phyloP scores from a whole-genome alignment of 1,140 invertebrate species.

The Lutraria rhynchaena region DNA sequence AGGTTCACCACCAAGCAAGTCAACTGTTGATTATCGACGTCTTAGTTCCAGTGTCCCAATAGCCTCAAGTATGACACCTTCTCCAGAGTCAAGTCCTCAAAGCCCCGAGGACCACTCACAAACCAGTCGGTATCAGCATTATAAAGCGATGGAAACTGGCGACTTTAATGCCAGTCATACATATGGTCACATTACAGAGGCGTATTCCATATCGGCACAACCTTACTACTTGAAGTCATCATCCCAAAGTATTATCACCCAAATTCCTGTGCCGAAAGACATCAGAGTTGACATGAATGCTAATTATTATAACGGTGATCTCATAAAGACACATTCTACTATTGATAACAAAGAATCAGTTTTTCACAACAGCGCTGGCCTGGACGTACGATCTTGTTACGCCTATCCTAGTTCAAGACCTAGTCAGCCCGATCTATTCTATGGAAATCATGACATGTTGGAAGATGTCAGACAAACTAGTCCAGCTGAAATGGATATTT shows the following conservation, averaged over 20 bases:
- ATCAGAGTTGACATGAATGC: constrained; percentile 1
- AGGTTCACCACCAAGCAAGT: neutral
- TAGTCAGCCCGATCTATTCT: too few relatives aligned
- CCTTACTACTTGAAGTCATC: neutral
- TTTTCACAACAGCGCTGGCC: too few relatives aligned
- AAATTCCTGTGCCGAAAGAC: constrained; percentile 7
- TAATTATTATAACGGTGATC: neutral
- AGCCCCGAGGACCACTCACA: constrained; percentile 23
- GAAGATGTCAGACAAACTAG: neutral
- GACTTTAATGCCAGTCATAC: neutral
- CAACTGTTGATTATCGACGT: neutral
- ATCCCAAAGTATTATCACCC: neutral
- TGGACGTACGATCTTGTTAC: too few relatives aligned
- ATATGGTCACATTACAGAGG: too few relatives aligned
- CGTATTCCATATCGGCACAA: too few relatives aligned
- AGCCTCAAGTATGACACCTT: neutral
- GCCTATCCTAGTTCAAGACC: too few relatives aligned
- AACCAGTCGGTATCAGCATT: neutral
- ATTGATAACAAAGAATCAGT: too few relatives aligned
- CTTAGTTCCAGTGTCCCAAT: constrained; percentile 37
- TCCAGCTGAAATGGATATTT: constrained; percentile 19
- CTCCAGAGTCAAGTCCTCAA: constrained; percentile 32
- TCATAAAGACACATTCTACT: too few relatives aligned
- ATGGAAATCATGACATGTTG: too few relatives aligned
- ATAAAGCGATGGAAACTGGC: neutral